phyloP scores from a whole-genome alignment of 1,140 invertebrate species.

The Adoxophyes honmai region DNA sequence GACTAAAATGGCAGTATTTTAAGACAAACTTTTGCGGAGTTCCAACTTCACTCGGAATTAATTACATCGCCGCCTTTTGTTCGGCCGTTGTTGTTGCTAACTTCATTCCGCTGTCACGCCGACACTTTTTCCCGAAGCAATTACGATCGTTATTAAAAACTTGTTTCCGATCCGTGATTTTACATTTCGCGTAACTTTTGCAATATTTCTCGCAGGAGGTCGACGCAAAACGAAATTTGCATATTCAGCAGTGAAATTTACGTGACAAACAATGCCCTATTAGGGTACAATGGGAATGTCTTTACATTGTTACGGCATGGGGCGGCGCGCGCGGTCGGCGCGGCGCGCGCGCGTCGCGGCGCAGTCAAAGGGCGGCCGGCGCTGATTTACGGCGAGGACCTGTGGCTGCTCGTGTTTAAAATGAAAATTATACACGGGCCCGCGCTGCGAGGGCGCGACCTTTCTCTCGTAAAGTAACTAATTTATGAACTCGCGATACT shows the following conservation, averaged over 20 bases:
- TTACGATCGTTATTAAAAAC: constrained; percentile 54
- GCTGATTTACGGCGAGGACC: constrained; percentile 60
- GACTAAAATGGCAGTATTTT: too few species aligned
- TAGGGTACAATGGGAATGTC: constrained; percentile 67
- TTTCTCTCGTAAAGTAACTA: constrained; percentile 64
- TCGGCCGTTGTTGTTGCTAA: constrained; percentile 1
- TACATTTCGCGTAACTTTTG: constrained; percentile 61
- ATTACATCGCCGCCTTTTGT: background rate
- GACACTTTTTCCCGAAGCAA: constrained; percentile 26
- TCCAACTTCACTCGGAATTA: background rate
- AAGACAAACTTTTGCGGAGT: background rate
- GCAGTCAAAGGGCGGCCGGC: constrained; percentile 42
- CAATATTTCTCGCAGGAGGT: constrained; percentile 60
- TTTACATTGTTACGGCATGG: constrained; percentile 47
- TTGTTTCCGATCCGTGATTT: constrained; percentile 54
- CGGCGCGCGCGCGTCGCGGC: constrained; percentile 30
- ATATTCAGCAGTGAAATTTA: constrained; percentile 67
- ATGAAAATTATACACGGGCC: constrained; percentile 63
- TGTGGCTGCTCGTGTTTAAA: constrained; percentile 57
- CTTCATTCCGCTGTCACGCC: background rate
- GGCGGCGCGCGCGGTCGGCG: constrained; percentile 11
- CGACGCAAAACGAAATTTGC: constrained; percentile 54
- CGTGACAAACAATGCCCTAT: constrained; percentile 68
- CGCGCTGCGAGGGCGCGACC: constrained; percentile 45
- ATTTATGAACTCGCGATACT: constrained; percentile 65